Conservation (phyloP, 2,113 vertebrate genomes). For the Pachycephala philippinensis region DNA sequence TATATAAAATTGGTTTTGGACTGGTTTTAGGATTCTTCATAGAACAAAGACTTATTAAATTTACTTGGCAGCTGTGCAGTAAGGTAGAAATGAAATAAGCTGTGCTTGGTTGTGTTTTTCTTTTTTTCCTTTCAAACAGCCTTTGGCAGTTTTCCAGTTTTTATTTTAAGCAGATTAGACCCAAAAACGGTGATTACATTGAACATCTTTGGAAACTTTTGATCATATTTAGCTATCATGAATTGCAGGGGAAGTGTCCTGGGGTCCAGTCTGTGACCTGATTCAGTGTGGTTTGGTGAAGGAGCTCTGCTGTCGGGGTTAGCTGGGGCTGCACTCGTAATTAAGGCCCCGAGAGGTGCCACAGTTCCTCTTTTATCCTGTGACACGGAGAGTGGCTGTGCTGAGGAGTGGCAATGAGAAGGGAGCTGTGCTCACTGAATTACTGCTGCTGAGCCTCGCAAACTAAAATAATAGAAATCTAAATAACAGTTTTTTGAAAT, state of each 20-base stretch:
- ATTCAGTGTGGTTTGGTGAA: background rate
- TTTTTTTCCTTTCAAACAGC: conserved; percentile 15
- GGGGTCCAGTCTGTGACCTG: background rate
- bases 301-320: background rate
- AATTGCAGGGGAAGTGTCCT: background rate
- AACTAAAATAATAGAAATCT: background rate
- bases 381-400: accelerated
- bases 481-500: background rate
- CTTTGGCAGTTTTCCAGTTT: conserved; percentile 50
- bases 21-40: conserved; percentile 67
- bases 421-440: background rate
- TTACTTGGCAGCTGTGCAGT: conserved; percentile 66
- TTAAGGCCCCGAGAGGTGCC: background rate
- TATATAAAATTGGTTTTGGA: conserved; percentile 65
- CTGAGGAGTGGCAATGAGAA: background rate
- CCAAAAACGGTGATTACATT: conserved; percentile 47
- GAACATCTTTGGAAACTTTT: conserved; percentile 29
- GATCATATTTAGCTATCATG: background rate
- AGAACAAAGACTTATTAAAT: conserved; percentile 76
- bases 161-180: conserved; percentile 64
- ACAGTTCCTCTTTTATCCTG: background rate
- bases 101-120: background rate
- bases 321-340: background rate
- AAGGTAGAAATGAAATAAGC: conserved; percentile 63
- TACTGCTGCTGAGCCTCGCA: background rate